phyloP scores from a whole-genome alignment of 2,888 invertebrate genomes.

The Drepanosiphum platanoidis region DNA sequence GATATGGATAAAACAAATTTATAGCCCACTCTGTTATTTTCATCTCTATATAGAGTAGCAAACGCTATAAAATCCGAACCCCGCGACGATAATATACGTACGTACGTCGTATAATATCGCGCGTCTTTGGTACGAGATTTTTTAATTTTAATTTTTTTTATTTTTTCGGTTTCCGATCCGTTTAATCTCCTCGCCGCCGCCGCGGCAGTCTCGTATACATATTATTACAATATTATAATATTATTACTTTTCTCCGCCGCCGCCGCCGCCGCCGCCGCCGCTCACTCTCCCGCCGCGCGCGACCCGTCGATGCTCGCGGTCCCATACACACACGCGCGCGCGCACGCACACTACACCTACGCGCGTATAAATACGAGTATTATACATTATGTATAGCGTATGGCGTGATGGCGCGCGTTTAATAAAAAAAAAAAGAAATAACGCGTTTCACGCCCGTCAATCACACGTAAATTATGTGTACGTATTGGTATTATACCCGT shows the following conservation, averaged over 20 bases:
- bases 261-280: slow-evolving; percentile 2
- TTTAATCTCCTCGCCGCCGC: too few relatives aligned
- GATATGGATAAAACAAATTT: too few relatives aligned
- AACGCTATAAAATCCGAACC: too few relatives aligned
- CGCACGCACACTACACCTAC: not conserved
- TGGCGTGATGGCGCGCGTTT: too few relatives aligned
- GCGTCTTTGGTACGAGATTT: slow-evolving; percentile 39
- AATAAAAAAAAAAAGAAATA: slow-evolving; percentile 5
- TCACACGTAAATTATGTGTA: slow-evolving; percentile 31
- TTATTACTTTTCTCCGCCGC: too few relatives aligned
- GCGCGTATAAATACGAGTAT: too few relatives aligned
- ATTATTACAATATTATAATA: too few relatives aligned
- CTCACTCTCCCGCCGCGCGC: not conserved
- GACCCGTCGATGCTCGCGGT: not conserved
- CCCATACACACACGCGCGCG: not conserved
- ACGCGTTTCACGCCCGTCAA: slow-evolving; percentile 43
- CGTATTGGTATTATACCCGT: not conserved
- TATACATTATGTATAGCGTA: too few relatives aligned
- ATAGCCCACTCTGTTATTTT: too few relatives aligned
- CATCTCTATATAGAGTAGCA: too few relatives aligned
- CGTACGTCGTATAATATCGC: too few relatives aligned
- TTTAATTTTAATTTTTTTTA: slow-evolving; percentile 48
- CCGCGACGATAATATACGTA: too few relatives aligned
- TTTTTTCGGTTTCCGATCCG: slow-evolving; percentile 5
- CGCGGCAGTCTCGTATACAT: not conserved